phyloP scores from a whole-genome alignment of 1,140 invertebrate species.

The Caenorhabditis briggsae region DNA sequence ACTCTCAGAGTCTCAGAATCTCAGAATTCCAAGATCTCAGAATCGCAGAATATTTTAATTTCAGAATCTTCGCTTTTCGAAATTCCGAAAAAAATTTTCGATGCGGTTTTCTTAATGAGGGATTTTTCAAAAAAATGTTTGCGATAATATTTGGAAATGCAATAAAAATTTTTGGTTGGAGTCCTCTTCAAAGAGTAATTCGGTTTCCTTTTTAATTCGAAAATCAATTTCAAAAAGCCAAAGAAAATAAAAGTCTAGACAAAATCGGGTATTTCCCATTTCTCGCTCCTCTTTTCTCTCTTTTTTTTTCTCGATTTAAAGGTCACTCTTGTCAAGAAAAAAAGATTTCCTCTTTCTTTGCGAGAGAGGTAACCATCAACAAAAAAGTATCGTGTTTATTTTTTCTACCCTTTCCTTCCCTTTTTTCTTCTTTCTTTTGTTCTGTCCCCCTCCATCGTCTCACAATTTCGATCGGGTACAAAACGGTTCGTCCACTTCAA shows the following conservation, averaged over 20 bases:
- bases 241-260: background rate
- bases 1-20: no score
- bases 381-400: constrained; percentile 48
- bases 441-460: constrained; percentile 16
- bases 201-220: no score
- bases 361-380: constrained; percentile 26
- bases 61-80: no score
- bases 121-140: no score
- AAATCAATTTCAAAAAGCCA: no score
- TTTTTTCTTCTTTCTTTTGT: constrained; percentile 11
- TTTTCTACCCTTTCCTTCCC: background rate
- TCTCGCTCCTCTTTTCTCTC: background rate
- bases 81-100: no score
- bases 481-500: constrained; percentile 49
- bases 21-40: no score
- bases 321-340: constrained; percentile 40
- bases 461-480: constrained; percentile 11
- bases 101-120: no score
- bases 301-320: background rate
- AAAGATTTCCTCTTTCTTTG: background rate
- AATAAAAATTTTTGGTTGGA: no score
- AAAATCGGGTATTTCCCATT: background rate
- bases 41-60: no score
- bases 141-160: no score
- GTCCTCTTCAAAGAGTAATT: no score